Conservation (phyloP, 2,797 vertebrate genomes). For the Yasuhikotakia modesta region DNA sequence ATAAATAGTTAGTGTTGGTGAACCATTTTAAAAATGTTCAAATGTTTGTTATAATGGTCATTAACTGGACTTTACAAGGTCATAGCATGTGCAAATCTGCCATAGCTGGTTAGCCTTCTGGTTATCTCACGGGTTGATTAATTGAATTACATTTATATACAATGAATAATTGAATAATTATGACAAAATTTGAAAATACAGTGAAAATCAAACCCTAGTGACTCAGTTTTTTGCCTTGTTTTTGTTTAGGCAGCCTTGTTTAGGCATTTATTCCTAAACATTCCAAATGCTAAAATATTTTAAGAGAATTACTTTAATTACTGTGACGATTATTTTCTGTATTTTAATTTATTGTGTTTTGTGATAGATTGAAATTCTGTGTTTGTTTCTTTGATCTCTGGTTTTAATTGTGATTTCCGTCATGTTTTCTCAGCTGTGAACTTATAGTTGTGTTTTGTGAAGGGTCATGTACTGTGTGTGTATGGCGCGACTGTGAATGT, state of each 20-base stretch:
- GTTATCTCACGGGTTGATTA: background rate
- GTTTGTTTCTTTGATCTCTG: slow-evolving; percentile 32
- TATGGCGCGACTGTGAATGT: too few relatives aligned
- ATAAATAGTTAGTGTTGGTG: slow-evolving; percentile 10
- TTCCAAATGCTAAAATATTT: slow-evolving; percentile 66
- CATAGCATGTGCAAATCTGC: background rate
- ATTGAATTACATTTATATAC: background rate
- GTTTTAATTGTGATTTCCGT: slow-evolving; percentile 63
- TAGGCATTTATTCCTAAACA: slow-evolving; percentile 55
- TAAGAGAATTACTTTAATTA: slow-evolving; percentile 57
- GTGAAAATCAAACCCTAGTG: background rate
- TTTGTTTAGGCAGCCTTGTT: slow-evolving; percentile 45
- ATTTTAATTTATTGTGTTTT: slow-evolving; percentile 30
- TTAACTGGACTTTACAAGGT: background rate
- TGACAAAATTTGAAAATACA: slow-evolving; percentile 1
- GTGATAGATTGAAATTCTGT: slow-evolving; percentile 54
- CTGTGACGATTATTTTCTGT: slow-evolving; percentile 60
- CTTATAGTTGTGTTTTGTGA: slow-evolving; percentile 59
- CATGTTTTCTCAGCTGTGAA: slow-evolving; percentile 72
- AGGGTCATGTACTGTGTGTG: slow-evolving; percentile 58
- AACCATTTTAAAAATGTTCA: background rate
- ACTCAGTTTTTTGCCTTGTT: slow-evolving; percentile 36
- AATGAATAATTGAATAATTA: slow-evolving; percentile 4
- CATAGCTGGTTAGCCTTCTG: background rate
- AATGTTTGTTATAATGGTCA: slow-evolving; percentile 30